Conservation (phyloP, 2,888 invertebrate species). For the Heliconius ethilla region DNA sequence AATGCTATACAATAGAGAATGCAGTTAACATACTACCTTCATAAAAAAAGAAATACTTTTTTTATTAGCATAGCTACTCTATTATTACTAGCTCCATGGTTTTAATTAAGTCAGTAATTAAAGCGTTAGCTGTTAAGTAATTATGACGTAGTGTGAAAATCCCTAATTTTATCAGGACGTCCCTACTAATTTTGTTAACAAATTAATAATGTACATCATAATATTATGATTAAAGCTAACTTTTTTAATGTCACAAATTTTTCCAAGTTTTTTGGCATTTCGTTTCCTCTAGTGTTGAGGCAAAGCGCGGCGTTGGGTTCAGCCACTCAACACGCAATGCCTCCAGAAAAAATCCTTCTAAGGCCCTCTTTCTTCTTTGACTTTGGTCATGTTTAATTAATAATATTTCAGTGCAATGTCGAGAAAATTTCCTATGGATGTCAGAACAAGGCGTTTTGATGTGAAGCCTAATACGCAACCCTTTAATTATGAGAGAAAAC, state of each 20-base stretch:
- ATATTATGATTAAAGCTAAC: neutral
- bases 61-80: neutral
- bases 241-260: too few relatives aligned
- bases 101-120: neutral
- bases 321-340: too few relatives aligned
- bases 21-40: too few relatives aligned
- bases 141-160: neutral
- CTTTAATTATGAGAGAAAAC: neutral
- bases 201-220: neutral
- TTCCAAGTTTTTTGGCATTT: neutral
- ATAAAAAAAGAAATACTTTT: neutral
- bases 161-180: neutral
- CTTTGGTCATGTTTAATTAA: neutral
- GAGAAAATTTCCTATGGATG: constrained; percentile 29
- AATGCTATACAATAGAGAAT: too few relatives aligned
- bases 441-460: constrained; percentile 29
- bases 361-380: neutral
- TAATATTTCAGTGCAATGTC: constrained; percentile 19
- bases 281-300: neutral
- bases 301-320: neutral
- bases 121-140: neutral
- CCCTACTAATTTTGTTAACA: neutral
- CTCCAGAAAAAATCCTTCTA: neutral
- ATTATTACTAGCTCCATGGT: neutral
- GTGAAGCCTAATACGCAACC: neutral